Conservation (phyloP, 2,113 vertebrate species). For the Pithys albifrons region DNA sequence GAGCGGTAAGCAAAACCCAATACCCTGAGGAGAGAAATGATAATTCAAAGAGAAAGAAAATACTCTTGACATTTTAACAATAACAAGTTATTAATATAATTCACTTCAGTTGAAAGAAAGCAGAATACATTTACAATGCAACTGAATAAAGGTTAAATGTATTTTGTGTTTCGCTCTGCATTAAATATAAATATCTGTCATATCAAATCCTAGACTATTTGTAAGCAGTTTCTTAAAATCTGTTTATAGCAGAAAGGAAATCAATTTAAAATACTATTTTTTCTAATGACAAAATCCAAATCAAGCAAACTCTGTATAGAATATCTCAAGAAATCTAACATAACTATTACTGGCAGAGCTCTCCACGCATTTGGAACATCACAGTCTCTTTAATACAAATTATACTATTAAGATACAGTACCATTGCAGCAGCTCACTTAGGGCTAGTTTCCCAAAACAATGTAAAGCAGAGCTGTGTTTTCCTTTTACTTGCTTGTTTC, state of each 20-base stretch:
- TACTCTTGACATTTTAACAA: constrained; percentile 75
- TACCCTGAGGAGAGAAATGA: constrained; percentile 64
- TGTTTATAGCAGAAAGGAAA: constrained; percentile 50
- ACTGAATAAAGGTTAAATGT: constrained; percentile 68
- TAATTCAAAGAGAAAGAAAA: constrained; percentile 74
- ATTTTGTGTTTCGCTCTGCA: constrained; percentile 71
- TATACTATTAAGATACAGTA: background rate
- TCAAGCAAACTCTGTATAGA: background rate
- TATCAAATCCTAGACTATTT: constrained; percentile 49
- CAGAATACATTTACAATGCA: constrained; percentile 63
- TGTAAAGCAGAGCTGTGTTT: background rate
- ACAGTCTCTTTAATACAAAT: background rate
- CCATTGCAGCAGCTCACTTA: background rate
- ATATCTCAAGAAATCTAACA: background rate
- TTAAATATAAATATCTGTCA: constrained; percentile 71
- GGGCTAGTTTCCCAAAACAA: background rate
- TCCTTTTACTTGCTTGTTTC: background rate
- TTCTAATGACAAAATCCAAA: constrained; percentile 44
- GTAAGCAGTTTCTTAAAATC: constrained; percentile 43
- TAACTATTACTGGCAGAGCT: background rate
- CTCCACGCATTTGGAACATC: background rate
- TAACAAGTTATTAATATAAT: constrained; percentile 76
- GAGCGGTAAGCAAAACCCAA: constrained; percentile 64
- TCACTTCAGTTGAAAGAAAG: constrained; percentile 63
- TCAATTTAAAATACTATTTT: constrained; percentile 44